Evolutionary conservation across 1,140 invertebrate species (phyloP), one percentile per base, ranked within the genome.

Genomic region (Tribolium madens): DNA sequence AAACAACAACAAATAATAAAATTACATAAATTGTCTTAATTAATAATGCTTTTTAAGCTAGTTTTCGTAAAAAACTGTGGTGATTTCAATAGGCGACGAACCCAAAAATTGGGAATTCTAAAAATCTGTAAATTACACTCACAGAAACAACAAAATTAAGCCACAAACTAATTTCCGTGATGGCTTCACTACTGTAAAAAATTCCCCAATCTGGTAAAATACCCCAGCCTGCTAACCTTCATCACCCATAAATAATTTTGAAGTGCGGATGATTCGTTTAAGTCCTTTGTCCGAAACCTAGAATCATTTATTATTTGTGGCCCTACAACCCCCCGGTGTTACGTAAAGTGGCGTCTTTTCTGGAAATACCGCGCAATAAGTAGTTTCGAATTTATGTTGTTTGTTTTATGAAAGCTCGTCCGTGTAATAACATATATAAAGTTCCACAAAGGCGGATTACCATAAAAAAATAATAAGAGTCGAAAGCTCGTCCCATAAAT

Each of bases 381-480:
- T 47, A 48, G 70, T 48, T 42, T 21, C 14, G 26, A 74, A 74
- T 60, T 60, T 74, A 60, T 74, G 17, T 15, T 52, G 46, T 71
- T 72, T 72, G 70, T 72, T 36, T 33, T 52, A 72, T 47, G 50
- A 72, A 72, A 72, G 50, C 72, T 2, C 21, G 48, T 73, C 72
- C 72, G 50, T 76, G 50, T 52, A 69, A 79, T 76, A 70, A 74
- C 70, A 70, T 13, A 33, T 76, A 78, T 73, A 73, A 78, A 78
- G 74, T 73, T 76, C 47, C 50, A 42, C 72, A 73, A 73, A 57
- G 36, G 4, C 50, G 73, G 71, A 80, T 80, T 80, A 78, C 57
- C 79, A 80, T 80, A 80, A 80, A 76, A 80, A 80, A 80, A 78
- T 80, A 78, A 78, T 76, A 78, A 64, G 47, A 64, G 53, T 10